Percentiles rank a stretch among this genome's conserved stretches.
Evolutionary conservation across 2,888 invertebrate species (phyloP).

Genomic region (Coelinius sp.): DNA sequence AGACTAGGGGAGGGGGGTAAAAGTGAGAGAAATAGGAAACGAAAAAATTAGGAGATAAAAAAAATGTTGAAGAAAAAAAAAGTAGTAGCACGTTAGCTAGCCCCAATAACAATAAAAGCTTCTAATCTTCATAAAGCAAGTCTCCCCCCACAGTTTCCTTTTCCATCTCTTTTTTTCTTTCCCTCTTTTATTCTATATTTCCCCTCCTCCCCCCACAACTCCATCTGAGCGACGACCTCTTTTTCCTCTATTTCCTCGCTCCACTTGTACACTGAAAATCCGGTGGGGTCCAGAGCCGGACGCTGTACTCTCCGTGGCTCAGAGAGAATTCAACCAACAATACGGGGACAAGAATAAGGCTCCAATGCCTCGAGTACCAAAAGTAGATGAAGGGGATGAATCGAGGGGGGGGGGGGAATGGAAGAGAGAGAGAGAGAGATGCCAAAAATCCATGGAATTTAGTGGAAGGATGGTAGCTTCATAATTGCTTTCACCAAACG

Average conservation of each 20-base stretch:
- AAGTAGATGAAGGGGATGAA: slow-evolving; percentile 43
- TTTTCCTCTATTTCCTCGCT: slow-evolving; percentile 22
- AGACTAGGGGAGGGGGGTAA: not conserved
- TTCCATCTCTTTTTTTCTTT: slow-evolving; percentile 19
- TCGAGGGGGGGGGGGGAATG: slow-evolving; percentile 33
- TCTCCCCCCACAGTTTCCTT: slow-evolving; percentile 37
- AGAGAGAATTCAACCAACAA: not conserved
- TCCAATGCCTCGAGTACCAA: slow-evolving; percentile 1
- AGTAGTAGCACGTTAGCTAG: slow-evolving; percentile 19
- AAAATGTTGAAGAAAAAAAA: not conserved
- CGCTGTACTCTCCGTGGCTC: slow-evolving; percentile 21
- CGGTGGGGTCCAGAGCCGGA: slow-evolving; percentile 29
- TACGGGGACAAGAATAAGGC: slow-evolving; percentile 15
- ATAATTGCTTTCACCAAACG: slow-evolving; percentile 59
- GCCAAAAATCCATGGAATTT: slow-evolving; percentile 51
- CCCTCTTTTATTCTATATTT: not conserved
- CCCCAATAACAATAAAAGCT: slow-evolving; percentile 56
- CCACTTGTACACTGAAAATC: slow-evolving; percentile 38
- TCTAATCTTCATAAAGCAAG: slow-evolving; percentile 56
- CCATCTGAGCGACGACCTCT: not conserved
- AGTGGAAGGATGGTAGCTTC: slow-evolving; percentile 54
- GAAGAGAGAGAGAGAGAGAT: slow-evolving; percentile 18
- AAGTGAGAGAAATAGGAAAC: not conserved
- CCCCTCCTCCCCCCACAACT: slow-evolving; percentile 6
- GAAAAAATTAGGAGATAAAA: not conserved